Percentiles rank a stretch among this genome's conserved stretches.
Evolutionary conservation across 2,888 invertebrate genomes (phyloP).

Genomic region (Oasisia sp.): DNA sequence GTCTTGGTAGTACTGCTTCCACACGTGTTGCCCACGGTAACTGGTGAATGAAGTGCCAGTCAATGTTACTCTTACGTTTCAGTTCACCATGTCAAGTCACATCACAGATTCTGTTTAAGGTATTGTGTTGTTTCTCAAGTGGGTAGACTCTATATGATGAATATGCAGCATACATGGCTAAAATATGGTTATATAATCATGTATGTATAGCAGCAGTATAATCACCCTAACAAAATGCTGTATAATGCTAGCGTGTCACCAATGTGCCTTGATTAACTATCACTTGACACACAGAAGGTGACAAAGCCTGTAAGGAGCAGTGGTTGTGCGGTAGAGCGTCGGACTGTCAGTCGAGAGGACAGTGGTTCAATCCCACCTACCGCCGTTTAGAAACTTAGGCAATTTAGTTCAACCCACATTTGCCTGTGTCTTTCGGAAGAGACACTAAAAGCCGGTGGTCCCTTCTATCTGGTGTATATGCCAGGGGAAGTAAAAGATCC

Average conservation of each 20-base stretch:
- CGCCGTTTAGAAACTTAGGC: too few species aligned
- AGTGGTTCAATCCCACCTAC: too few species aligned
- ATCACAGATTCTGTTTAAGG: neutral
- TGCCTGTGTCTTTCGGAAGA: too few species aligned
- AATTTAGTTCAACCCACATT: too few species aligned
- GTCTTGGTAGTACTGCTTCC: slow-evolving; percentile 70
- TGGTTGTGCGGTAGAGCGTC: too few species aligned
- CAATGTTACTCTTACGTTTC: neutral
- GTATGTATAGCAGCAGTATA: neutral
- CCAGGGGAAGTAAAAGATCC: too few species aligned
- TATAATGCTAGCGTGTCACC: too few species aligned
- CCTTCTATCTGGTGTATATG: too few species aligned
- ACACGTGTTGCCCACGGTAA: slow-evolving; percentile 71
- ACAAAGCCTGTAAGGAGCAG: neutral
- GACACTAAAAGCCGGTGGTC: too few species aligned
- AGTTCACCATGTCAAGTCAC: neutral
- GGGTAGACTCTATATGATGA: neutral
- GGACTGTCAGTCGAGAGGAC: too few species aligned
- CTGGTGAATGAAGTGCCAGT: slow-evolving; percentile 41
- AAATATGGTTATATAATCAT: neutral
- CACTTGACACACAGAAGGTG: neutral
- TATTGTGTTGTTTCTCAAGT: neutral
- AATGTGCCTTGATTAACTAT: too few species aligned
- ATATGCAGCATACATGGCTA: neutral
- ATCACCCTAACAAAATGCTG: neutral